Base-by-base conservation (phyloP, 2,113 vertebrate species). In the Ciconia stormi region DNA sequence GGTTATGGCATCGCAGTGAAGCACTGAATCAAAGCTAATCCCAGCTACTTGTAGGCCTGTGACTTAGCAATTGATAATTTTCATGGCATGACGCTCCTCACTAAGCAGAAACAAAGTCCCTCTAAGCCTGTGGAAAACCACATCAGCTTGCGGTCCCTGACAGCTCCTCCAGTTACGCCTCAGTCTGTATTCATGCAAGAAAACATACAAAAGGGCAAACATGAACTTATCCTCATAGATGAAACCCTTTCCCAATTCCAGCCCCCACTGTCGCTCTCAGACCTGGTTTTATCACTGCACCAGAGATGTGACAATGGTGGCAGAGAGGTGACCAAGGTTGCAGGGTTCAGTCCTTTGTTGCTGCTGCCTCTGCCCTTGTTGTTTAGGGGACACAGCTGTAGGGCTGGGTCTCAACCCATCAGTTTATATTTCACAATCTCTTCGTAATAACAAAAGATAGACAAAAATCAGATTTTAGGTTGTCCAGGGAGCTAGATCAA, bases 221-320 rank as follows among this genome's bases (percentile, higher is more conserved):
- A 16, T 1, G 3, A 86, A 46, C 8, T n/a, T 38, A 34, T 23
- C 7, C 36, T 62, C 17, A 10, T 9, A 53, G 16, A 13, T 65
- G 34, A 81, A 95, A 77, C 22, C 9, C 8, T 55, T 65, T 34
- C 62, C 30, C 16, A 34, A 2, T 19, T 86, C 13, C 49, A 85
- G 36, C 2, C 6, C 34, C 32, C 3, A 5, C 4, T 85, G 61
- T 21, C 1, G 2, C 47, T 71, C 56, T 69, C 66, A 77, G 49
- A 52, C 4, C 20, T 46, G 42, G 22, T 38, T 92, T 83, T 81
- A 6, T 59, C 22, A 10, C 47, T 14, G 16, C 27, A 30, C 22
- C 3, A 11, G 76, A 36, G n/a, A 7, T 13, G 8, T 34, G 84
- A 84, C 3, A 3, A 22, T 0, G 29, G 38, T 0, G 0, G 34